Evolutionary conservation across 2,797 vertebrate genomes (phyloP).

Genomic region (Syncerus caffer): DNA sequence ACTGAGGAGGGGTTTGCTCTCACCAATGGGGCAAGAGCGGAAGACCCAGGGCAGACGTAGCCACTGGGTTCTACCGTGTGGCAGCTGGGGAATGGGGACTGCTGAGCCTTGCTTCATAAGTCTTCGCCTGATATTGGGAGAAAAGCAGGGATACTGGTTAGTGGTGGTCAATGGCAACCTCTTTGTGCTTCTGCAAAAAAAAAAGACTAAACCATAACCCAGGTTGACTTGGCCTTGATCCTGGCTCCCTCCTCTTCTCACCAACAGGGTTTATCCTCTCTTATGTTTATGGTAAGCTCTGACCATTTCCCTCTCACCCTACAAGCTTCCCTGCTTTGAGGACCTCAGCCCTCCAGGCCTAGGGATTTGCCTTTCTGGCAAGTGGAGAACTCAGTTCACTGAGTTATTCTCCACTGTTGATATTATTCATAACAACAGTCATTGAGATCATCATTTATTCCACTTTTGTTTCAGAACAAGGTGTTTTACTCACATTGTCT

Average conservation of each 20-base stretch:
- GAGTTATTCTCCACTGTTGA: not conserved
- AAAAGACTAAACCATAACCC: not conserved
- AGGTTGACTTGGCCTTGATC: not conserved
- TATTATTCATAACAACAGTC: not conserved
- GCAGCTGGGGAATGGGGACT: constrained; percentile 70
- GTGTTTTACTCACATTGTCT: not conserved
- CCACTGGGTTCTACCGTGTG: constrained; percentile 82
- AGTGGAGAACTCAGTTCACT: not conserved
- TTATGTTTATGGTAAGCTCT: not conserved
- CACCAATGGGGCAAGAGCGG: constrained; percentile 81
- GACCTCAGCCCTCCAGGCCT: not conserved
- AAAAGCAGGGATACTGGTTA: not conserved
- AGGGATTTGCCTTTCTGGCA: not conserved
- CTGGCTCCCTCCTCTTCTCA: not conserved
- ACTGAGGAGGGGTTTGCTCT: constrained; percentile 89
- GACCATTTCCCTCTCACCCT: not conserved
- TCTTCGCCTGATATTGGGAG: constrained; percentile 74
- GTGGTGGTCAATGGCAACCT: not conserved
- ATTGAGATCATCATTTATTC: not conserved
- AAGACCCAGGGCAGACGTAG: constrained; percentile 88
- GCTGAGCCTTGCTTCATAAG: constrained; percentile 81
- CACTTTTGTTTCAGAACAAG: not conserved
- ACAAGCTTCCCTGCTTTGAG: not conserved
- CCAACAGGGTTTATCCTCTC: not conserved
- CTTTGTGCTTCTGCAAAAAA: not conserved